phyloP scores from a whole-genome alignment of 2,113 vertebrate species.

The Pygathrix nemaeus region DNA sequence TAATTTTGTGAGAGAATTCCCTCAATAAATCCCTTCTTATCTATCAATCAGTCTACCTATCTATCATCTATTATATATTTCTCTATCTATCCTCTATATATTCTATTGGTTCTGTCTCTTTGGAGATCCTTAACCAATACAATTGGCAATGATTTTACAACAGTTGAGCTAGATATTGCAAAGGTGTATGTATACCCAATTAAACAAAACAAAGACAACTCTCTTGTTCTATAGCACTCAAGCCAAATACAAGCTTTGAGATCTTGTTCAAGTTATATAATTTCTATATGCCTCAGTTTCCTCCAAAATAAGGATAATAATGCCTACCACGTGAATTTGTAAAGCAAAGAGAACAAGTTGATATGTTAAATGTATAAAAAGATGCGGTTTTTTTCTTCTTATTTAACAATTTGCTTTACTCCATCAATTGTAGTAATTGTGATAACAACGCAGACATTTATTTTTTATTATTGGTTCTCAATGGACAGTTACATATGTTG shows the following conservation, averaged over 20 bases:
- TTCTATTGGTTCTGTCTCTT: not conserved
- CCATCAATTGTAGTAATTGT: not conserved
- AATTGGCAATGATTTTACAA: not conserved
- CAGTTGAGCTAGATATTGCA: not conserved
- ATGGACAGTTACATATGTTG: not conserved
- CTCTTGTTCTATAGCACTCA: not conserved
- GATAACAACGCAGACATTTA: not conserved
- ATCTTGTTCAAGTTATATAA: not conserved
- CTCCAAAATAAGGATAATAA: not conserved
- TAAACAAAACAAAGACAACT: not conserved
- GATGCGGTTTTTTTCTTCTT: not conserved
- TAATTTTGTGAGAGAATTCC: not conserved
- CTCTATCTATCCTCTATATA: not conserved
- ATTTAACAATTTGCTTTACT: not conserved
- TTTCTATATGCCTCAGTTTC: not conserved
- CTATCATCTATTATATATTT: not conserved
- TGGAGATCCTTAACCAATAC: not conserved
- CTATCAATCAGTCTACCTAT: too few relatives aligned
- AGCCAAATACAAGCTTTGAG: not conserved
- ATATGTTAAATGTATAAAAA: not conserved
- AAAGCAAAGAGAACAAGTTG: not conserved
- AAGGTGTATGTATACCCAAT: not conserved
- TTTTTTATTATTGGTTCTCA: not conserved
- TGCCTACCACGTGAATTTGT: not conserved
- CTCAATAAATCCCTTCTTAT: not conserved